Percentiles rank a stretch among this genome's conserved stretches.
phyloP scores from a whole-genome alignment of 1,140 invertebrate genomes.

The Globodera rostochiensis region DNA sequence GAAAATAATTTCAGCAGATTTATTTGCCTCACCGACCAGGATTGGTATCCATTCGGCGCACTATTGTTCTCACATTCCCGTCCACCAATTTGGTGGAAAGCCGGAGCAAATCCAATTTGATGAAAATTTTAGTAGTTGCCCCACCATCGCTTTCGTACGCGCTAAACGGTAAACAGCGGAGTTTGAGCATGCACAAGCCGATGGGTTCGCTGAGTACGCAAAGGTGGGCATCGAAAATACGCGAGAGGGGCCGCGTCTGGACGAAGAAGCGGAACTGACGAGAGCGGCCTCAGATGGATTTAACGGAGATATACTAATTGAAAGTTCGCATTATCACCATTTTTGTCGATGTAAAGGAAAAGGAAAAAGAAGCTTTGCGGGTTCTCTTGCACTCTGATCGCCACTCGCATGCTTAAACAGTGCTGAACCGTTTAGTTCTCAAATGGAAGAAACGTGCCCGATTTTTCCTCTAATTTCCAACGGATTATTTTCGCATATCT shows the following conservation, averaged over 20 bases:
- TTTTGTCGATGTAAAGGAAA: background rate
- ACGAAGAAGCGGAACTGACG: background rate
- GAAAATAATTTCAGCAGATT: background rate
- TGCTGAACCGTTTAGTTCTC: background rate
- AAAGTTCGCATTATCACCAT: slow-evolving; percentile 1
- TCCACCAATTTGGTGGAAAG: background rate
- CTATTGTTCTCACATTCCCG: background rate
- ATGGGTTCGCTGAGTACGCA: background rate
- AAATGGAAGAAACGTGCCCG: background rate
- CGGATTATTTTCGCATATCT: background rate
- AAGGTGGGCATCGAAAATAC: background rate
- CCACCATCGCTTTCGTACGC: background rate
- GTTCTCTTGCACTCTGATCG: background rate
- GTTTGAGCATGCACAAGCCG: background rate
- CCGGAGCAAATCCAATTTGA: background rate
- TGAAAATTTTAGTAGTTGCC: background rate
- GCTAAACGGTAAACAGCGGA: background rate
- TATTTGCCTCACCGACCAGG: background rate
- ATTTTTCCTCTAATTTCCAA: background rate
- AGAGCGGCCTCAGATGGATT: background rate
- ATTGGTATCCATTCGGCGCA: background rate
- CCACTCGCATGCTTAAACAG: background rate
- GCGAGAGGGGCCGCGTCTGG: background rate
- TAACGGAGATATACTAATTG: background rate
- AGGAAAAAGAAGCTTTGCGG: slow-evolving; percentile 4